phyloP scores from a whole-genome alignment of 2,113 vertebrate genomes.

The Laticauda laticaudata region DNA sequence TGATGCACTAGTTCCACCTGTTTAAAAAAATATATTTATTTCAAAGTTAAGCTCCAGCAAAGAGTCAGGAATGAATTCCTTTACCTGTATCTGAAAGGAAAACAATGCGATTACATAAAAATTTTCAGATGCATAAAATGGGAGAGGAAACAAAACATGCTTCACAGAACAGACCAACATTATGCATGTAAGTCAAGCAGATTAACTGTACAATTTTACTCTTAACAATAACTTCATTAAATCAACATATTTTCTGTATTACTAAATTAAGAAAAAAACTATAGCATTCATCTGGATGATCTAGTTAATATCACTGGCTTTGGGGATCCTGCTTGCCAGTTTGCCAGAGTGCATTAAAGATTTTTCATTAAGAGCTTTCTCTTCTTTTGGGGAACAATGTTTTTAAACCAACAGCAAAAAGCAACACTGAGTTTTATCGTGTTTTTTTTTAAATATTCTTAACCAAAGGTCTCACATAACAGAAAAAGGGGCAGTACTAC shows the following conservation, averaged over 20 bases:
- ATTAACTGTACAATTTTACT: neutral
- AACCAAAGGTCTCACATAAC: conserved; percentile 28
- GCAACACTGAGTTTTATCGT: conserved; percentile 29
- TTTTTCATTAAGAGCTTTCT: conserved; percentile 37
- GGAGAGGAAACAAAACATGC: neutral
- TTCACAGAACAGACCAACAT: neutral
- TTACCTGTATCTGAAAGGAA: conserved; percentile 45
- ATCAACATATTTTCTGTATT: neutral
- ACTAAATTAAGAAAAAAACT: conserved; percentile 9
- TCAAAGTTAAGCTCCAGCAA: neutral
- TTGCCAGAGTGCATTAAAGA: conserved; percentile 1
- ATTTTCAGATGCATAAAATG: neutral
- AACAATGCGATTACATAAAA: conserved; percentile 27
- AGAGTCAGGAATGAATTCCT: neutral
- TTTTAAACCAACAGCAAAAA: conserved; percentile 35
- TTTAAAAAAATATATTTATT: conserved; percentile 36
- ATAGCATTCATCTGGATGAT: neutral
- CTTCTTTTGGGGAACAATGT: conserved; percentile 33
- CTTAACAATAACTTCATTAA: conserved; percentile 4
- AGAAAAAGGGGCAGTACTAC: neutral
- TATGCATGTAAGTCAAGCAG: neutral
- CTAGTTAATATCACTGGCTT: neutral
- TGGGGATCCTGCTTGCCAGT: neutral
- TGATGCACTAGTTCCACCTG: conserved; percentile 50
- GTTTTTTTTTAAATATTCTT: conserved; percentile 2